Conservation (phyloP, 2,888 invertebrate genomes). For the Parthenolecanium corni region DNA sequence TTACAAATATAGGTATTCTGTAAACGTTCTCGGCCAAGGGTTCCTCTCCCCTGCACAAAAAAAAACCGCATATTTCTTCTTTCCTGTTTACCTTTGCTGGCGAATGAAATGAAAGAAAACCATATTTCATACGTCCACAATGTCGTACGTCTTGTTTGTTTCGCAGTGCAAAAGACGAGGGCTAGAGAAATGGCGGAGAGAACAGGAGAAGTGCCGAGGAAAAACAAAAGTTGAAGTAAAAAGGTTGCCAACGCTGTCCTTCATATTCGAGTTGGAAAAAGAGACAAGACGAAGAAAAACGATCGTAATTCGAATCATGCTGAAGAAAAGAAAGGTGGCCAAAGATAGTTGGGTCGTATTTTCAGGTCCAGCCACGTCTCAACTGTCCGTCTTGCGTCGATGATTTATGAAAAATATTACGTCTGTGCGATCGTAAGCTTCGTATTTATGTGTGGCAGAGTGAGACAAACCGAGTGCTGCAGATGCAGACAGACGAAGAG, state of each 20-base stretch:
- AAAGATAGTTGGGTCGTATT: slow-evolving; percentile 2
- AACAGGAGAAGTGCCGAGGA: too few relatives aligned
- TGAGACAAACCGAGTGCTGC: neutral
- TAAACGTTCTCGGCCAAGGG: too few relatives aligned
- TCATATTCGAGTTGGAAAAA: neutral
- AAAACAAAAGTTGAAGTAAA: neutral
- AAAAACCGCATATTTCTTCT: too few relatives aligned
- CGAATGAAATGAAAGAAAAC: slow-evolving; percentile 21
- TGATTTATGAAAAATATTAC: slow-evolving; percentile 45
- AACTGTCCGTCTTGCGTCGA: slow-evolving; percentile 34
- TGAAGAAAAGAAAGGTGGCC: slow-evolving; percentile 1
- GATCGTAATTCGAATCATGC: slow-evolving; percentile 25
- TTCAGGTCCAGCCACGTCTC: slow-evolving; percentile 22
- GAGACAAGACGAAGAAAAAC: slow-evolving; percentile 14
- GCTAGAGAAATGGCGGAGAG: too few relatives aligned
- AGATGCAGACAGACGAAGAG: neutral
- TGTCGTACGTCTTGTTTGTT: neutral
- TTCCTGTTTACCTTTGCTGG: too few relatives aligned
- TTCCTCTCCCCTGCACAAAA: too few relatives aligned
- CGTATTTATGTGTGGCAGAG: neutral
- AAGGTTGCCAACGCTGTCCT: neutral
- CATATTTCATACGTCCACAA: slow-evolving; percentile 20
- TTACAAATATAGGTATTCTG: too few relatives aligned
- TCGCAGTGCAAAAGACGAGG: neutral
- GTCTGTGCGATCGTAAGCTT: slow-evolving; percentile 23